Conservation (phyloP, 2,113 vertebrate species). For the Plotosus lineatus region DNA sequence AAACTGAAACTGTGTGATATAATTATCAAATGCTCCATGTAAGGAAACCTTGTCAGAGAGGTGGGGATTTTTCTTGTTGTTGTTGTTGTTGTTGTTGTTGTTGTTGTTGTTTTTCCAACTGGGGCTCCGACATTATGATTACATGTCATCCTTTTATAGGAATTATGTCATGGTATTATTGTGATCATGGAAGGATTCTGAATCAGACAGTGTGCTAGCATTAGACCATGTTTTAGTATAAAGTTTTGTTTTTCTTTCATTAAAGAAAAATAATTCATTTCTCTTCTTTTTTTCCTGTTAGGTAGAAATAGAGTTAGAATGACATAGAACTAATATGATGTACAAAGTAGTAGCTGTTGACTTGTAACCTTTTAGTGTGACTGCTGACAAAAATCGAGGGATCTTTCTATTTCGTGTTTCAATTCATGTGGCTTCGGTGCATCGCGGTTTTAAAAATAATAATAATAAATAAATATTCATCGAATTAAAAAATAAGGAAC, state of each 20-base stretch:
- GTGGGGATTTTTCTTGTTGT: not conserved
- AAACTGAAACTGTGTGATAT: slow-evolving; percentile 11
- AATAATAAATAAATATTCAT: too few relatives aligned
- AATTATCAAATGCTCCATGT: not conserved
- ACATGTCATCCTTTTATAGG: not conserved
- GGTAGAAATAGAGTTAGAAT: not conserved
- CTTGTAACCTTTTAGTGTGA: too few relatives aligned
- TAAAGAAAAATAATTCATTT: not conserved
- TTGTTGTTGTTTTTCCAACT: too few relatives aligned
- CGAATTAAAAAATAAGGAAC: too few relatives aligned
- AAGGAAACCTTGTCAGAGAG: not conserved
- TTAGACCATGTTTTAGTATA: not conserved
- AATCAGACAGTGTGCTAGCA: not conserved
- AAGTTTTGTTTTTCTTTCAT: not conserved
- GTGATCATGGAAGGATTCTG: not conserved
- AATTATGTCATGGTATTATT: not conserved
- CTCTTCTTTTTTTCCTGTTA: not conserved
- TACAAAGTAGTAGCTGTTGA: too few relatives aligned
- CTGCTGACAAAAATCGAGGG: slow-evolving; percentile 1
- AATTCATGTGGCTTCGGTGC: too few relatives aligned
- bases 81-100: too few relatives aligned
- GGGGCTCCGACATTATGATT: not conserved
- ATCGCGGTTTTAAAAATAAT: too few relatives aligned
- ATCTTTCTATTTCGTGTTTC: too few relatives aligned
- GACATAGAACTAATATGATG: not conserved